phyloP scores from a whole-genome alignment of 2,797 vertebrate species.

The Epinephelus coioides region DNA sequence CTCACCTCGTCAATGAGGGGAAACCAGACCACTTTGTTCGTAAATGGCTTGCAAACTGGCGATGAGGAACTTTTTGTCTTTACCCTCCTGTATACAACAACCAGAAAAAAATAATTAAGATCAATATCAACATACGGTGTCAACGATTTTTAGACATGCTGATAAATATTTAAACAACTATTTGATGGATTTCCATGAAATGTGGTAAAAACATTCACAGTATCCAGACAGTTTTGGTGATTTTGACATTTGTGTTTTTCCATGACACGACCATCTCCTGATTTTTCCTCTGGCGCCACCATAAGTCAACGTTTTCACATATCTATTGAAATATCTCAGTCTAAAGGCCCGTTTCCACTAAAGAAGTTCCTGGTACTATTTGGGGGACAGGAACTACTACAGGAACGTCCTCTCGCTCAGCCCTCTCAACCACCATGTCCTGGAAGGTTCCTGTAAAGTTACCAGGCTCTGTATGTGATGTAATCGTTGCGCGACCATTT shows the following conservation, averaged over 20 bases:
- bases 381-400: no score
- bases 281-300: neutral
- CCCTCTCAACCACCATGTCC: no score
- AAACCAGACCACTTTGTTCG: constrained; percentile 25
- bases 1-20: constrained; percentile 32
- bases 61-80: constrained; percentile 92
- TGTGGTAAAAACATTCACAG: neutral
- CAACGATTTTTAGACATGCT: neutral
- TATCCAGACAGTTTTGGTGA: neutral
- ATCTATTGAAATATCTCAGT: no score
- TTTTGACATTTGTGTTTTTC: neutral
- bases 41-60: constrained; percentile 83
- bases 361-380: no score
- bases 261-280: neutral
- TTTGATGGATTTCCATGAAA: neutral
- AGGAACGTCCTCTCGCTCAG: no score
- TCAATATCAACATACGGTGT: neutral
- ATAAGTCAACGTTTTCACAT: neutral
- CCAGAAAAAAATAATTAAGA: neutral
- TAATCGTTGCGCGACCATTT: no score
- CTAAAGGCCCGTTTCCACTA: no score
- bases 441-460: no score
- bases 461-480: no score
- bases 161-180: neutral
- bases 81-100: constrained; percentile 84